These are phyloP conservation scores for Aspidoscelis tigris DNA, from an alignment of 2,113 vertebrate genomes.

Conservation along the genomic window DNA sequence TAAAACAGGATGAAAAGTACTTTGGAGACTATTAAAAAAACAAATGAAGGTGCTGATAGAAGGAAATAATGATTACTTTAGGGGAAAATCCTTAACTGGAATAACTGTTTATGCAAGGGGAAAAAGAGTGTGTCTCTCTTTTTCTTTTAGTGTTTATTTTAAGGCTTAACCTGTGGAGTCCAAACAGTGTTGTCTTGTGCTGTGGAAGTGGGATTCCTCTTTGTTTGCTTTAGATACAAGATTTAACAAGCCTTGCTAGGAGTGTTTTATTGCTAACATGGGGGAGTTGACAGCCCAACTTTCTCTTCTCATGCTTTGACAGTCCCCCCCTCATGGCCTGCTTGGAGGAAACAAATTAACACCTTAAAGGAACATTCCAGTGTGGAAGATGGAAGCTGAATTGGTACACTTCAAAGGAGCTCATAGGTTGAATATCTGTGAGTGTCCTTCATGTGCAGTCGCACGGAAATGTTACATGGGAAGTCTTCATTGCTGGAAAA, in stretches of 20 bases:
- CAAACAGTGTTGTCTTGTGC: not conserved
- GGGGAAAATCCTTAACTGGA: too few relatives aligned
- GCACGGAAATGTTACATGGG: not conserved
- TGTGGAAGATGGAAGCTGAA: not conserved
- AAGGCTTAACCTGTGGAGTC: not conserved
- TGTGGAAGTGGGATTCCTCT: constrained; percentile 12
- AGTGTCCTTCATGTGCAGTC: not conserved
- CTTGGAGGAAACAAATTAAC: constrained; percentile 17
- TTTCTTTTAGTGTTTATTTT: constrained; percentile 9
- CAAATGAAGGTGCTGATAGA: too few relatives aligned
- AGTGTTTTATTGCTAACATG: not conserved
- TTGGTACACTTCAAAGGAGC: constrained; percentile 28
- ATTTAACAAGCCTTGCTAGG: constrained; percentile 30
- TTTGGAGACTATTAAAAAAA: not conserved
- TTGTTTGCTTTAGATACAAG: constrained; percentile 9
- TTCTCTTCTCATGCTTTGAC: constrained; percentile 21
- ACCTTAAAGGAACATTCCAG: not conserved
- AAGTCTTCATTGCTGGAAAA: not conserved
- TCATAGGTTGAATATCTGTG: not conserved
- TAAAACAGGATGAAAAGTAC: not conserved
- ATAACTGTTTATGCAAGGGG: not conserved
- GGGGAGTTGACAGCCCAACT: constrained; percentile 38
- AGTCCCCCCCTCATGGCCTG: not conserved
- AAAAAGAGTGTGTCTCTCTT: not conserved
- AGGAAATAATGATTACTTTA: not conserved